A percentile compares a stretch with the other conserved stretches of the same genome.
phyloP scores from a whole-genome alignment of 2,888 invertebrate genomes.

The Druceiella hillmani region DNA sequence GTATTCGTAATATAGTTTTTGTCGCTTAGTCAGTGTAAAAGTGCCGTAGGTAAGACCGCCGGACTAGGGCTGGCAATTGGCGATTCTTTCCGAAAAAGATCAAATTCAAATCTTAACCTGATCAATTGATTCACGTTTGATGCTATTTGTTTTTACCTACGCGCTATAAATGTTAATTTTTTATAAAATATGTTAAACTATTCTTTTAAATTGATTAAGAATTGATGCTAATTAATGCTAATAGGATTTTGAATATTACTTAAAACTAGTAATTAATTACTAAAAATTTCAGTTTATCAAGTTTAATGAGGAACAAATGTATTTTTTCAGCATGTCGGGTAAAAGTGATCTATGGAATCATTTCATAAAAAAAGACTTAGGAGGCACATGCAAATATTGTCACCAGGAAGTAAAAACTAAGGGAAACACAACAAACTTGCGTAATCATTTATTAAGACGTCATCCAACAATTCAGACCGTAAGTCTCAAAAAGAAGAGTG shows the following conservation, averaged over 20 bases:
- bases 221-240: constrained; percentile 13
- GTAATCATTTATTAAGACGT: constrained; percentile 24
- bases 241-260: constrained; percentile 15
- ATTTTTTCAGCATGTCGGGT: constrained; percentile 20
- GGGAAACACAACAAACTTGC: constrained; percentile 24
- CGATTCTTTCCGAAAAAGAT: constrained; percentile 12
- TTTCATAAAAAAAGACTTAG: constrained; percentile 22
- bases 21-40: no score
- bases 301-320: constrained; percentile 18
- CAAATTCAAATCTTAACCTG: constrained; percentile 11
- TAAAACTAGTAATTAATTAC: constrained; percentile 11
- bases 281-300: constrained; percentile 16
- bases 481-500: constrained; percentile 20
- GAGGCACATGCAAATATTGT: constrained; percentile 22
- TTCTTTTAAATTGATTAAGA: constrained; percentile 12
- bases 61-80: constrained; percentile 13
- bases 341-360: constrained; percentile 22
- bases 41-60: constrained; percentile 9
- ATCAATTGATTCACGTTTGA: constrained; percentile 12
- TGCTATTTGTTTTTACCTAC: constrained; percentile 8
- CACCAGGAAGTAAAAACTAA: constrained; percentile 21
- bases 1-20: not conserved
- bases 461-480: constrained; percentile 22
- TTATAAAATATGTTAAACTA: constrained; percentile 10
- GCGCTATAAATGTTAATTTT: constrained; percentile 6